Conservation (phyloP, 2,888 invertebrate genomes). For the Dasypogon diadema region DNA sequence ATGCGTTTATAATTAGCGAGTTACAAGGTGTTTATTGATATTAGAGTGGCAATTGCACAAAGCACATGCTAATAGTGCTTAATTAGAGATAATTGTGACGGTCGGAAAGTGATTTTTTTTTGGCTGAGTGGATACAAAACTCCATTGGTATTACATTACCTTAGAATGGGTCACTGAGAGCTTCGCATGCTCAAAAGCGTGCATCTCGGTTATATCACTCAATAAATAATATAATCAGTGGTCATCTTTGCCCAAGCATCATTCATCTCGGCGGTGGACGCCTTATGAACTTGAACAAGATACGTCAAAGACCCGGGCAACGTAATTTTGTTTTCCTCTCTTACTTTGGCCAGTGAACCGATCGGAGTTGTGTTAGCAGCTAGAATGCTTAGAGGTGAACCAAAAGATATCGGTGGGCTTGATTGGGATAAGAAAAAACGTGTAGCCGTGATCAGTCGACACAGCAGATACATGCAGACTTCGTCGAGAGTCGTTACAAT, state of each 20-base stretch:
- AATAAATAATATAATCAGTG: slow-evolving; percentile 11
- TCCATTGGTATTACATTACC: background rate
- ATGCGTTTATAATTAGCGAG: slow-evolving; percentile 39
- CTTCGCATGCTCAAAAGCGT: slow-evolving; percentile 27
- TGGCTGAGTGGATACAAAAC: background rate
- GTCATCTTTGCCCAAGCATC: slow-evolving; percentile 19
- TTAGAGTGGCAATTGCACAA: background rate
- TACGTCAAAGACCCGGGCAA: slow-evolving; percentile 8
- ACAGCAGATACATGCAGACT: slow-evolving; percentile 44
- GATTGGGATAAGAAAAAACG: slow-evolving; percentile 45
- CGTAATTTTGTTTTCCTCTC: slow-evolving; percentile 32
- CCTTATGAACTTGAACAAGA: background rate
- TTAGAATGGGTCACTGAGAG: background rate
- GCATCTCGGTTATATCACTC: slow-evolving; percentile 5
- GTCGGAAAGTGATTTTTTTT: background rate
- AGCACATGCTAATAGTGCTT: background rate
- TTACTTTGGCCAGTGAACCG: slow-evolving; percentile 1
- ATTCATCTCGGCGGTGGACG: slow-evolving; percentile 8
- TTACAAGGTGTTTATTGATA: slow-evolving; percentile 41
- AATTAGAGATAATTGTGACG: slow-evolving; percentile 18
- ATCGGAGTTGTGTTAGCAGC: slow-evolving; percentile 23
- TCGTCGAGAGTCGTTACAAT: slow-evolving; percentile 36
- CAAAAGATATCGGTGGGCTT: slow-evolving; percentile 46
- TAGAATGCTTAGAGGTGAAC: slow-evolving; percentile 51
- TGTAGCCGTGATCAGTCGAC: slow-evolving; percentile 36